Evolutionary conservation across 1,140 invertebrate species (phyloP).

Genomic region (Meloidogyne hapla): DNA sequence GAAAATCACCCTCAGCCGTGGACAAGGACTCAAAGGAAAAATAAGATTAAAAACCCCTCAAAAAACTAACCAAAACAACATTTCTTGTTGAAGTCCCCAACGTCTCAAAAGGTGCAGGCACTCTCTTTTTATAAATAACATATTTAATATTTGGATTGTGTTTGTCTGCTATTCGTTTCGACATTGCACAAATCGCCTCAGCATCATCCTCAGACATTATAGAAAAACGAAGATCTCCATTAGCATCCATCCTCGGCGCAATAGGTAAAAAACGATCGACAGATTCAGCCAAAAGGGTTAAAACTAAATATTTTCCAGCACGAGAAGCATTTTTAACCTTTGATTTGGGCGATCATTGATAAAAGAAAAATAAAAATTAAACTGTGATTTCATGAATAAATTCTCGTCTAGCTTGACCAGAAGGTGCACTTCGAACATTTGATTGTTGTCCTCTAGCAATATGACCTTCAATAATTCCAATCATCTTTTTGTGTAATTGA

Average conservation of each 20-base stretch:
- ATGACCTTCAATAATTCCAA: constrained; percentile 22
- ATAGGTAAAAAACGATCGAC: constrained; percentile 29
- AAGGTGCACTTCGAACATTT: neutral
- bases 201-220: constrained; percentile 24
- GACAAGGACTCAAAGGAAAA: too few species aligned
- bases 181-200: constrained; percentile 29
- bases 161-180: constrained; percentile 26
- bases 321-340: constrained; percentile 30
- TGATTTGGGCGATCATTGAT: neutral
- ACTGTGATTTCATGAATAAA: constrained; percentile 24
- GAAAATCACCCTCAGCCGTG: too few species aligned
- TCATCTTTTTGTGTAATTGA: constrained; percentile 13
- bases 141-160: constrained; percentile 36
- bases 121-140: constrained; percentile 17
- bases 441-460: neutral
- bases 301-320: constrained; percentile 26
- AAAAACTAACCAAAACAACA: constrained; percentile 28
- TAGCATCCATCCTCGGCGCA: constrained; percentile 24
- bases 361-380: neutral
- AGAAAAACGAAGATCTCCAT: constrained; percentile 26
- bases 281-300: constrained; percentile 29
- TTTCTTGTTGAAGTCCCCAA: constrained; percentile 16
- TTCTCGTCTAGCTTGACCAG: constrained; percentile 18
- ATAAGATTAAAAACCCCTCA: neutral
- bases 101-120: constrained; percentile 32